These are phyloP conservation scores for Nomada fabriciana DNA, from an alignment of 2,888 invertebrate species.

Conservation along the genomic window DNA sequence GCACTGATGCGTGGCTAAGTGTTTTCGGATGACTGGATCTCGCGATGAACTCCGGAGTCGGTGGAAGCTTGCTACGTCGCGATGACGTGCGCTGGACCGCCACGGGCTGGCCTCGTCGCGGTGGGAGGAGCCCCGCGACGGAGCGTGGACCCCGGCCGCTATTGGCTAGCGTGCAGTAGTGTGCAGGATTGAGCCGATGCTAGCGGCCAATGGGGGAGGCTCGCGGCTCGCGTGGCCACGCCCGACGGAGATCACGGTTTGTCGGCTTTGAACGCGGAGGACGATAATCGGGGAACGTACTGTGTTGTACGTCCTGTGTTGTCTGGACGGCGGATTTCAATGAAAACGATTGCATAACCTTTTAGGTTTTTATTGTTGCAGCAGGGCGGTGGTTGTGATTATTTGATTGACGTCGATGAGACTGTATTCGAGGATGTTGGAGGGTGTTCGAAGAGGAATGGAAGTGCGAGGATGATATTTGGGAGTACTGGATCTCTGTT, in stretches of 20 bases:
- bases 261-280: background rate
- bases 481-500: background rate
- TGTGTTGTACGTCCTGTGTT: background rate
- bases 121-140: constrained; percentile 43
- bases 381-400: background rate
- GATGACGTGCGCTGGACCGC: constrained; percentile 60
- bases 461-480: no score
- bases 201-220: constrained; percentile 42
- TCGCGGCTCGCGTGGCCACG: constrained; percentile 2
- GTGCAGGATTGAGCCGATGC: background rate
- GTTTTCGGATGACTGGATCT: constrained; percentile 78
- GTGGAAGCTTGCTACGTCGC: constrained; percentile 55
- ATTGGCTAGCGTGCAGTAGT: constrained; percentile 33
- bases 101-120: constrained; percentile 36
- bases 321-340: constrained; percentile 3
- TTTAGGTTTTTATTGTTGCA: constrained; percentile 8
- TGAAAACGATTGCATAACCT: constrained; percentile 40
- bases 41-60: constrained; percentile 35
- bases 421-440: no score
- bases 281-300: constrained; percentile 9
- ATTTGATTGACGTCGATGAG: background rate
- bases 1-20: constrained; percentile 70
- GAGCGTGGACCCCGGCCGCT: background rate
- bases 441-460: no score
- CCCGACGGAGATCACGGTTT: constrained; percentile 11